A percentile compares a stretch with the other conserved stretches of the same genome.
phyloP scores from a whole-genome alignment of 1,140 invertebrate species.

The Fopius arisanus region DNA sequence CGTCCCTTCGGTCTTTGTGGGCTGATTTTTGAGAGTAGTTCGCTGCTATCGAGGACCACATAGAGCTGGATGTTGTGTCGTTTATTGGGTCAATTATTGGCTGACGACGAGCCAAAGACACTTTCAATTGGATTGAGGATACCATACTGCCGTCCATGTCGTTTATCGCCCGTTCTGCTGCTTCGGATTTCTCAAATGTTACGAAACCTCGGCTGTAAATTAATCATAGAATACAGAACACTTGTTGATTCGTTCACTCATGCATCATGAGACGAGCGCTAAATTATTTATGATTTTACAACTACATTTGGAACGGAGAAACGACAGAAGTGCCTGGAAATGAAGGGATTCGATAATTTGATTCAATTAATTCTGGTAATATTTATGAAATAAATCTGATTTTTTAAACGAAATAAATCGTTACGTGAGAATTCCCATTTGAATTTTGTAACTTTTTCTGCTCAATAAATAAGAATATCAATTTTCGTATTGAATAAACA shows the following conservation, averaged over 20 bases:
- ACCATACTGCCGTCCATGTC: conserved; percentile 87
- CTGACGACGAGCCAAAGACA: conserved; percentile 83
- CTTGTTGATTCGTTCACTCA: conserved; percentile 16
- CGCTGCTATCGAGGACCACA: conserved; percentile 83
- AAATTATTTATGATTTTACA: too few species aligned
- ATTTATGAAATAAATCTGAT: too few species aligned
- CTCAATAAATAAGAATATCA: conserved; percentile 9
- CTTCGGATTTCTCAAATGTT: conserved; percentile 90
- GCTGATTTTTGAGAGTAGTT: conserved; percentile 84
- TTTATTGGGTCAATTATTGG: conserved; percentile 81
- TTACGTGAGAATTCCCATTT: too few species aligned
- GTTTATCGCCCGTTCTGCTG: conserved; percentile 84
- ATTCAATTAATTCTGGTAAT: too few species aligned
- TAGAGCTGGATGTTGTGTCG: conserved; percentile 78
- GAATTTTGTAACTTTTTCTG: too few species aligned
- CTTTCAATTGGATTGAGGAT: conserved; percentile 80
- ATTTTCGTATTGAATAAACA: too few species aligned
- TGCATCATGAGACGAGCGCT: too few species aligned
- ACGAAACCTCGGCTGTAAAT: conserved; percentile 85
- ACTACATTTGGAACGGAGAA: too few species aligned
- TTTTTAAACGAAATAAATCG: too few species aligned
- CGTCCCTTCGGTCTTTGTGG: conserved; percentile 76
- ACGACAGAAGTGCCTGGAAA: background rate
- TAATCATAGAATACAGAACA: conserved; percentile 32
- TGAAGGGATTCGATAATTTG: too few species aligned